phyloP scores from a whole-genome alignment of 2,113 vertebrate species.

The Antigone vipio region DNA sequence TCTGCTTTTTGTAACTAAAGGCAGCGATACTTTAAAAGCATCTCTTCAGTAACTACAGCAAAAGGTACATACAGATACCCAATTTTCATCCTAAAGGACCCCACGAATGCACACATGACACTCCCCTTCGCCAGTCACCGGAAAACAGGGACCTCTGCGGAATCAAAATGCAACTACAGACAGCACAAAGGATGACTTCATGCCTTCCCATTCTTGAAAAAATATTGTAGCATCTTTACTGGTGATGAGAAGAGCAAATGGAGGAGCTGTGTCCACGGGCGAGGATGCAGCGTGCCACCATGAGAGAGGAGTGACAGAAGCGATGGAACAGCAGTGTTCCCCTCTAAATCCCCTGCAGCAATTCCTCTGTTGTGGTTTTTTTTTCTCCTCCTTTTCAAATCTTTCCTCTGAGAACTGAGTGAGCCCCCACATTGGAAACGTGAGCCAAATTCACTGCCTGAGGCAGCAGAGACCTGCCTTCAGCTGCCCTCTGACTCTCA shows the following conservation, averaged over 20 bases:
- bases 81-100: neutral
- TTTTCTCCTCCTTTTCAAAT: neutral
- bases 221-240: neutral
- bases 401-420: neutral
- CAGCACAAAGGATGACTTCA: neutral
- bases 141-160: neutral
- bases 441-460: neutral
- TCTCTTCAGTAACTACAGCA: neutral
- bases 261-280: neutral
- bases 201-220: neutral
- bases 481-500: neutral
- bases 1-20: neutral
- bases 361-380: neutral
- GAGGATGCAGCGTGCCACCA: accelerated
- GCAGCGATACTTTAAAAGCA: neutral
- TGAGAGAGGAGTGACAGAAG: accelerated
- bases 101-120: accelerated
- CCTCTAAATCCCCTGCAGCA: neutral
- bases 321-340: neutral
- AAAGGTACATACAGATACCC: accelerated
- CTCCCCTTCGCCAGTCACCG: neutral
- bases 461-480: constrained; percentile 1
- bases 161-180: neutral
- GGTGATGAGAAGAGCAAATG: neutral
- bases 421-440: accelerated